These are phyloP conservation scores for Alosa sapidissima DNA, from an alignment of 2,797 vertebrate genomes.

Conservation along the genomic window DNA sequence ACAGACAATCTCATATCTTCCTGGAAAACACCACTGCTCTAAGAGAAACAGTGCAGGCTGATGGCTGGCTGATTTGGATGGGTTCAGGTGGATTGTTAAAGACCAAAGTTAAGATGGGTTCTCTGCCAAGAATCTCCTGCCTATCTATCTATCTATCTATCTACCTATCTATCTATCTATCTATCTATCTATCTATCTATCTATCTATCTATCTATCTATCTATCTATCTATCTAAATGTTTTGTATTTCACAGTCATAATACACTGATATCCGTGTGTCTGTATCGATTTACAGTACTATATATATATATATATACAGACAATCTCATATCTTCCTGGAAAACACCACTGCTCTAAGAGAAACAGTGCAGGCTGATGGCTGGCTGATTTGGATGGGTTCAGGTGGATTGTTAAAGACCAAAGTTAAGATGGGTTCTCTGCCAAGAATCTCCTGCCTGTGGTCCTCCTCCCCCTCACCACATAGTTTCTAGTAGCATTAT, in stretches of 20 bases:
- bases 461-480: not conserved
- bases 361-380: constrained; percentile 30
- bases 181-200: too few species aligned
- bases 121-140: not conserved
- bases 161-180: too few species aligned
- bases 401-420: not conserved
- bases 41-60: constrained; percentile 22
- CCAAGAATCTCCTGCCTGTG: not conserved
- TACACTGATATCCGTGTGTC: not conserved
- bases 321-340: constrained; percentile 23
- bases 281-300: not conserved
- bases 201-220: too few species aligned
- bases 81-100: constrained; percentile 1
- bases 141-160: too few species aligned
- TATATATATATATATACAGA: not conserved
- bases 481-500: not conserved
- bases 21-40: constrained; percentile 28
- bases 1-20: constrained; percentile 9
- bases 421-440: not conserved
- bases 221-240: too few species aligned
- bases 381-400: constrained; percentile 29
- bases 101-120: not conserved
- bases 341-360: constrained; percentile 16
- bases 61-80: constrained; percentile 32
- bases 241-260: not conserved